Evolutionary conservation across 2,797 vertebrate genomes (phyloP), one percentile per base, ranked within the genome.

Genomic region (Sebastes matsubarae): DNA sequence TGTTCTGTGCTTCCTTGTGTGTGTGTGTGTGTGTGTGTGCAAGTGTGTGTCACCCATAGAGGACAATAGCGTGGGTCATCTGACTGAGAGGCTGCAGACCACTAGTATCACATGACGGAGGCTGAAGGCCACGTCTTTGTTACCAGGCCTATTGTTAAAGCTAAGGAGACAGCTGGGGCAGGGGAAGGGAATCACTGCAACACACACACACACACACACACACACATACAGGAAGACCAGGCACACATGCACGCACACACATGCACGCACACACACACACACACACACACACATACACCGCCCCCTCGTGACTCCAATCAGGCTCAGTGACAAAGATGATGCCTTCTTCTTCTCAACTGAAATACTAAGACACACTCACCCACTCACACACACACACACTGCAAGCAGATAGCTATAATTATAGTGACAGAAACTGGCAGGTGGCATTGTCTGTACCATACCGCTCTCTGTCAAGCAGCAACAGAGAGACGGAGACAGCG

Each of bases 41-140:
- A 72, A 84, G 75, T 93, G 93, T 89, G 90, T 90, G 91, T 90
- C 91, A 90, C 79, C 87, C 88, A 79, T 85, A 81, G 89, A 91
- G 92, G 90, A 94, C 94, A 94, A 94, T 94, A 85, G 93, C 75
- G 38, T 12, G 86, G 93, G 92, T 94, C 93, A 94, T 94, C 92
- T 94, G 94, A 94, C 92, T 74, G 87, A 87, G 92, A 91, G 83
- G 88, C 90, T 90, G 91, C 90, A 92, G 92, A 94, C 91, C 91
- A 92, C 91, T 89, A 86, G 88, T 91, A 91, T 94, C 94, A 94
- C 94, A 94, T 94, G 93, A 93, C 91, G 64, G 91, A 89, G 92
- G 89, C 93, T 93, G 93, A 93, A 94, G 93, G 92, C 93, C 88
- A 91, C 84, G 86, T 93, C 94, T 94, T 94, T 94, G 94, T 95